phyloP scores from a whole-genome alignment of 2,113 vertebrate genomes.

The Gymnogyps californianus region DNA sequence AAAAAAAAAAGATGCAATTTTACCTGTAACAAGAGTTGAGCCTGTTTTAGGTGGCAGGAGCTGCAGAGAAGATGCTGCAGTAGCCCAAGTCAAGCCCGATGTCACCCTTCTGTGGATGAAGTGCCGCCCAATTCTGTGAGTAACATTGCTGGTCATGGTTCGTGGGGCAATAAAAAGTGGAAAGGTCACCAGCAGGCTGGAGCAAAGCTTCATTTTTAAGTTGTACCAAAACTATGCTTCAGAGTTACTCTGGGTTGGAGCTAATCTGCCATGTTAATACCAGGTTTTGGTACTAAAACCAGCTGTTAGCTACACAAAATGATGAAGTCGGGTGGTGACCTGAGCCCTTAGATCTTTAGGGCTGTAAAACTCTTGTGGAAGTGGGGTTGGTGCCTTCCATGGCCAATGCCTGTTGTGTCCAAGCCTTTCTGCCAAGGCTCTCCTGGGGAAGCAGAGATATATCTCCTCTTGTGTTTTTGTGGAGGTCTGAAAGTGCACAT shows the following conservation, averaged over 20 bases:
- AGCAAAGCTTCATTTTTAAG: background rate
- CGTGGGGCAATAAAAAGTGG: background rate
- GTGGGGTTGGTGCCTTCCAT: background rate
- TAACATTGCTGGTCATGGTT: fast-evolving
- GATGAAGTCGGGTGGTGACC: background rate
- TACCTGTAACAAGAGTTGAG: background rate
- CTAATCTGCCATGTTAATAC: background rate
- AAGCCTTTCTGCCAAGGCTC: background rate
- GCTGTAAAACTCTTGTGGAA: background rate
- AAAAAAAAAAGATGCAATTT: background rate
- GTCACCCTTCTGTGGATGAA: background rate
- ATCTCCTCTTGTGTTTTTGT: background rate
- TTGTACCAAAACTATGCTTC: background rate
- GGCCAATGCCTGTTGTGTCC: fast-evolving
- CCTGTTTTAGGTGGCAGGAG: background rate
- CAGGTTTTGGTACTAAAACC: background rate
- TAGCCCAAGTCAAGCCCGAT: background rate
- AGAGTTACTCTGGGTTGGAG: background rate
- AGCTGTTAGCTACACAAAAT: background rate
- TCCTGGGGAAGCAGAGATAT: background rate
- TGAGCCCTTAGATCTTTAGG: background rate
- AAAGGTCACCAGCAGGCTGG: background rate
- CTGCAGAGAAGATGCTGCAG: background rate
- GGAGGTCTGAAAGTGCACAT: background rate
- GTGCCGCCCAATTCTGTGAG: fast-evolving